phyloP scores from a whole-genome alignment of 2,888 invertebrate genomes.

The Phrixothrix hirtus region DNA sequence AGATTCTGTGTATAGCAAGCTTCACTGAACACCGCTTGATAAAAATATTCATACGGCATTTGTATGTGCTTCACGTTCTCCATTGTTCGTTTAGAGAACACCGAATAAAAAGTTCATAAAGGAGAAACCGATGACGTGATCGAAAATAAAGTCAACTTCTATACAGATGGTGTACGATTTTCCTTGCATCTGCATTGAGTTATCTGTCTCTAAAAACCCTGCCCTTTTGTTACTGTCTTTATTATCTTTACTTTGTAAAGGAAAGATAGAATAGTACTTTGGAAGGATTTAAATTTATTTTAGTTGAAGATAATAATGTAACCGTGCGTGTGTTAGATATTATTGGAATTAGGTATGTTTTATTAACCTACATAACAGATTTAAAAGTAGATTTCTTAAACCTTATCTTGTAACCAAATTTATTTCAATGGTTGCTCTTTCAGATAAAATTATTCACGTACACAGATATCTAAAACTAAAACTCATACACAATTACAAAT shows the following conservation, averaged over 20 bases:
- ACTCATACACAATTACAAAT: too few relatives aligned
- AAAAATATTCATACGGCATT: constrained; percentile 13
- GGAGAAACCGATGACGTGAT: constrained; percentile 22
- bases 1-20: constrained; percentile 24
- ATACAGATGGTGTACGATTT: constrained; percentile 11
- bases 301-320: too few relatives aligned
- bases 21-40: constrained; percentile 21
- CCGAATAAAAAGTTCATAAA: constrained; percentile 17
- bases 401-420: too few relatives aligned
- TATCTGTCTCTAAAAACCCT: constrained; percentile 4
- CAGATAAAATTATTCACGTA: too few relatives aligned
- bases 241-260: background rate
- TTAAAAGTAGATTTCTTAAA: too few relatives aligned
- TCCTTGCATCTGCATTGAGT: constrained; percentile 8
- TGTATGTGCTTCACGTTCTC: constrained; percentile 23
- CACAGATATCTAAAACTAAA: too few relatives aligned
- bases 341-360: too few relatives aligned
- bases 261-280: background rate
- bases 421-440: too few relatives aligned
- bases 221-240: constrained; percentile 3
- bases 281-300: background rate
- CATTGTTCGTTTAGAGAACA: constrained; percentile 20
- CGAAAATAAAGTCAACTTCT: constrained; percentile 13
- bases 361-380: too few relatives aligned
- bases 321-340: too few relatives aligned